Conservation (phyloP, 2,888 invertebrate species). For the Heliothis peltigera region DNA sequence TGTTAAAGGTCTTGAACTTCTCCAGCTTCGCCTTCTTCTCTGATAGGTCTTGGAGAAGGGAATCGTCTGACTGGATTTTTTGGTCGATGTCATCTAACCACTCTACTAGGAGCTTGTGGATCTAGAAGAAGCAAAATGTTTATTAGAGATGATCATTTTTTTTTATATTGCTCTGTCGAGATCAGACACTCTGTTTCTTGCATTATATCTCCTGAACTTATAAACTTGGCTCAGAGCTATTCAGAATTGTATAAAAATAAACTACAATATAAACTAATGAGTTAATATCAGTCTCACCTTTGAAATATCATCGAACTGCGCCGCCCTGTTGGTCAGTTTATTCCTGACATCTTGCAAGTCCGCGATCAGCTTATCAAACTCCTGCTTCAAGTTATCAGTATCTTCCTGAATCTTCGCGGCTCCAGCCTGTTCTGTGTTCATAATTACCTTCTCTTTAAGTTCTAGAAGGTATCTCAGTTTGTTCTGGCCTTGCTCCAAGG, state of each 20-base stretch:
- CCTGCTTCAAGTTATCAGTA: slow-evolving; percentile 95
- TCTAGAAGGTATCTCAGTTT: slow-evolving; percentile 92
- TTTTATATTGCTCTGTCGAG: too few relatives aligned
- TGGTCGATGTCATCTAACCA: slow-evolving; percentile 97
- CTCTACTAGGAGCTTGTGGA: slow-evolving; percentile 94
- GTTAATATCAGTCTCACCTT: slow-evolving; percentile 91
- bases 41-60: slow-evolving; percentile 94
- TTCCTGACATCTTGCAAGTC: slow-evolving; percentile 95
- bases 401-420: slow-evolving; percentile 97
- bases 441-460: slow-evolving; percentile 97
- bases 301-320: slow-evolving; percentile 96
- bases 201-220: too few relatives aligned
- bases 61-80: slow-evolving; percentile 94
- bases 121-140: slow-evolving; percentile 65
- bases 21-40: slow-evolving; percentile 97
- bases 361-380: slow-evolving; percentile 96
- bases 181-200: too few relatives aligned
- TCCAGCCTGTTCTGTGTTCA: slow-evolving; percentile 97
- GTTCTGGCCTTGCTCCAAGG: slow-evolving; percentile 96
- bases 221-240: too few relatives aligned
- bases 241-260: too few relatives aligned
- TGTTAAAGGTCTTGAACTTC: slow-evolving; percentile 95
- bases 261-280: too few relatives aligned
- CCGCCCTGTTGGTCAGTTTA: slow-evolving; percentile 93
- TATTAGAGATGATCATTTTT: too few relatives aligned